Conservation (phyloP, 2,113 vertebrate species). For the Saccopteryx bilineata region DNA sequence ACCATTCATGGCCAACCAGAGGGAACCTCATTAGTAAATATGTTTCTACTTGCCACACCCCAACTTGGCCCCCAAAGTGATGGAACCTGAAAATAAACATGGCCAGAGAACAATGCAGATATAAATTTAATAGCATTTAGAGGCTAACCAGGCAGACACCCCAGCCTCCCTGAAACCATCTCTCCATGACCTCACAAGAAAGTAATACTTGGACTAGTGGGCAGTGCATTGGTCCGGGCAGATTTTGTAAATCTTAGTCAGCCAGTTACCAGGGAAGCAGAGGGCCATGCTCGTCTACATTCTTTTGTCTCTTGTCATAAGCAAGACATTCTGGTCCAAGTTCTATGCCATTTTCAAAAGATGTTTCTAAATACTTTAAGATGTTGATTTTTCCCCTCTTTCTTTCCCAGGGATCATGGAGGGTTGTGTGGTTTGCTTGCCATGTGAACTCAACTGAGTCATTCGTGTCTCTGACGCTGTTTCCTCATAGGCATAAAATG, state of each 20-base stretch:
- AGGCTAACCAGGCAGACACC: neutral
- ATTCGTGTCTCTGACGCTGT: constrained; percentile 22
- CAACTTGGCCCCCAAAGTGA: constrained; percentile 24
- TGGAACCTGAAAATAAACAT: neutral
- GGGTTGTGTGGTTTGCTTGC: constrained; percentile 25
- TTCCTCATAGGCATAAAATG: neutral
- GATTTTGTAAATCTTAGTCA: constrained; percentile 1
- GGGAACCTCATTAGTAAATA: constrained; percentile 49
- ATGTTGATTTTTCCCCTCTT: neutral
- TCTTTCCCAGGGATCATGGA: neutral
- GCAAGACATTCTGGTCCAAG: neutral
- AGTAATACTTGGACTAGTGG: constrained; percentile 1
- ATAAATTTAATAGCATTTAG: constrained; percentile 11
- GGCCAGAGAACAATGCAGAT: neutral
- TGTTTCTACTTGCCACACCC: neutral
- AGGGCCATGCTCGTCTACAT: neutral
- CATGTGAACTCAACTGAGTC: constrained; percentile 18
- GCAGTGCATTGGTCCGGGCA: neutral
- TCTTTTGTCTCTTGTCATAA: neutral
- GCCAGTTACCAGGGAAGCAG: neutral
- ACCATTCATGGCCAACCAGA: neutral
- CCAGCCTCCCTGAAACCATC: neutral
- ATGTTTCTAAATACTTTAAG: constrained; percentile 35
- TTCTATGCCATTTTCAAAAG: constrained; percentile 25
- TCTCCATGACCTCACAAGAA: constrained; percentile 18